Conservation (phyloP, 2,113 vertebrate species). For the Saccopteryx bilineata region DNA sequence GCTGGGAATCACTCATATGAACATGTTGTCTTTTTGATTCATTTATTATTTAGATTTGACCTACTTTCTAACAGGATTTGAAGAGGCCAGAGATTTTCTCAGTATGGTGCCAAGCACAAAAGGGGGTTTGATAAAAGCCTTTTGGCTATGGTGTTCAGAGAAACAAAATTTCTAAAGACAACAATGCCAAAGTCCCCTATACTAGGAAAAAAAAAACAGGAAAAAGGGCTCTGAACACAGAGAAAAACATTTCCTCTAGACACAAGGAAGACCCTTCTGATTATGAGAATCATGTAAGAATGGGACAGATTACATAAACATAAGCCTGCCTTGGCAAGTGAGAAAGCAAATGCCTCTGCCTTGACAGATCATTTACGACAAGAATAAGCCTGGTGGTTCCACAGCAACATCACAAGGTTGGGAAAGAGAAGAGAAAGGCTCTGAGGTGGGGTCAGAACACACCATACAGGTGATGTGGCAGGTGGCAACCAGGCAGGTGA, state of each 20-base stretch:
- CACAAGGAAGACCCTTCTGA: constrained; percentile 26
- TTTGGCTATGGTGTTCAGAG: constrained; percentile 11
- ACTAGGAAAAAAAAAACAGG: constrained; percentile 44
- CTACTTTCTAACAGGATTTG: constrained; percentile 58
- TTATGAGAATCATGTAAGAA: neutral
- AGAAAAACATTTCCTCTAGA: neutral
- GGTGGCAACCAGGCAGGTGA: neutral
- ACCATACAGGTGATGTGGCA: neutral
- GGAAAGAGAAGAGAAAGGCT: neutral
- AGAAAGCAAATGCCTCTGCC: neutral
- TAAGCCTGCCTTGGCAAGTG: neutral
- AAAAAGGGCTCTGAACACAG: constrained; percentile 36
- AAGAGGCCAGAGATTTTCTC: constrained; percentile 59
- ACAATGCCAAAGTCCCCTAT: neutral
- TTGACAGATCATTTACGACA: constrained; percentile 23
- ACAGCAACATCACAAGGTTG: neutral
- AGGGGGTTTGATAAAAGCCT: constrained; percentile 21
- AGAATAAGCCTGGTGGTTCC: neutral
- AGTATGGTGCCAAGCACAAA: constrained; percentile 40
- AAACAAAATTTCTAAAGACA: constrained; percentile 32
- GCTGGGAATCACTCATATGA: neutral
- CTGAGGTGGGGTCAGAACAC: neutral
- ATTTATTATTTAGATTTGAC: constrained; percentile 64
- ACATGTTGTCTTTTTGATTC: constrained; percentile 34
- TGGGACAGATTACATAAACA: neutral